These are phyloP conservation scores for Eclectus roratus DNA, from an alignment of 2,113 vertebrate genomes.

Conservation along the genomic window DNA sequence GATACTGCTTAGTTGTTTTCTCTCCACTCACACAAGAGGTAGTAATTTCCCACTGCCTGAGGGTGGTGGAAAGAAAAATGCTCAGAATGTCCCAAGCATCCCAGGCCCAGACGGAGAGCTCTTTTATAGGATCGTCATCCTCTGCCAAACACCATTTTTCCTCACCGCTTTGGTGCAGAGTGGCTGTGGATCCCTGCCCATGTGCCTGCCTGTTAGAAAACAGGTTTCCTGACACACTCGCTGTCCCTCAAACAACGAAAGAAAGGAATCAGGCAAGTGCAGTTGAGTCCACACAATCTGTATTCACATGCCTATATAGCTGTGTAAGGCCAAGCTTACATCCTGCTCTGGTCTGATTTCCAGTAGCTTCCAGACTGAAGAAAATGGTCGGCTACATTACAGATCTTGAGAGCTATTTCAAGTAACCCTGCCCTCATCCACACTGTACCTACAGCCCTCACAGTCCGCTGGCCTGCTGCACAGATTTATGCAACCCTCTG, in stretches of 20 bases:
- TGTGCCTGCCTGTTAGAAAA: not conserved
- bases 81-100: not conserved
- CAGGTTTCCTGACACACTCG: not conserved
- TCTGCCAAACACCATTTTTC: conserved; percentile 9
- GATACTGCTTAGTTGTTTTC: not conserved
- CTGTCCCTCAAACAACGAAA: not conserved
- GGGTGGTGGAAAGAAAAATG: conserved; percentile 12
- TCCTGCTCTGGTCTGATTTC: not conserved
- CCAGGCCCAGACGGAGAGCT: not conserved
- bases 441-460: not conserved
- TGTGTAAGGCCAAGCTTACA: not conserved
- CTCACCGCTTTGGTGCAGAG: not conserved
- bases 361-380: not conserved
- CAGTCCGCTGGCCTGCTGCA: not conserved
- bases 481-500: conserved; percentile 46
- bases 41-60: conserved; percentile 7
- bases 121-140: not conserved
- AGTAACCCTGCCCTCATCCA: not conserved
- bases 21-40: not conserved
- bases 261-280: not conserved
- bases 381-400: not conserved
- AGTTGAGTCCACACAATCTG: not conserved
- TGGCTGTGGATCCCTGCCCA: not conserved
- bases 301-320: not conserved
- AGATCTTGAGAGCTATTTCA: not conserved